A percentile compares a stretch with the other conserved stretches of the same genome.
phyloP scores from a whole-genome alignment of 1,140 invertebrate species.

The Caenorhabditis briggsae region DNA sequence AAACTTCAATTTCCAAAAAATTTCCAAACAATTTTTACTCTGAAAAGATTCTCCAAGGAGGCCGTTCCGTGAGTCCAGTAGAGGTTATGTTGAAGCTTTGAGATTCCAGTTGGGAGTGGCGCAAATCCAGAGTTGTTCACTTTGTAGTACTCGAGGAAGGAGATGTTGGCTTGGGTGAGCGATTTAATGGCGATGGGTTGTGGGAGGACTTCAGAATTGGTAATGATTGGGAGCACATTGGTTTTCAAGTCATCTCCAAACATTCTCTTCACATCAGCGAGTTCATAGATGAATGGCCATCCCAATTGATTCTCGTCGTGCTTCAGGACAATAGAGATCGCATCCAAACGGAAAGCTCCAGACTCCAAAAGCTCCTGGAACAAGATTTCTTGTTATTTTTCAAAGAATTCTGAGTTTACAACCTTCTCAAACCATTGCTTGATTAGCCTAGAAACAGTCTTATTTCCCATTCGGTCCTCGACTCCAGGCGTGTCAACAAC shows the following conservation, averaged over 20 bases:
- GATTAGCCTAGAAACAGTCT: constrained; percentile 59
- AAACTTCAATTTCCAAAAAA: not conserved
- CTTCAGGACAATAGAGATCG: constrained; percentile 61
- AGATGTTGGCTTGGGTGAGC: constrained; percentile 61
- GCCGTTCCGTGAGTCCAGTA: constrained; percentile 61
- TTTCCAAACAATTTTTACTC: constrained; percentile 13
- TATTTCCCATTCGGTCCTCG: constrained; percentile 57
- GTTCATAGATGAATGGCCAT: constrained; percentile 65
- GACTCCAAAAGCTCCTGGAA: constrained; percentile 59
- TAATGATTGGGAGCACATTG: constrained; percentile 64
- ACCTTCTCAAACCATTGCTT: constrained; percentile 64
- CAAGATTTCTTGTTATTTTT: not conserved
- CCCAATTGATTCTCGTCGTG: constrained; percentile 61
- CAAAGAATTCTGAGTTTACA: not conserved
- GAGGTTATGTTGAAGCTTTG: constrained; percentile 63
- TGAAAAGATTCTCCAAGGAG: constrained; percentile 59
- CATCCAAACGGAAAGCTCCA: constrained; percentile 63
- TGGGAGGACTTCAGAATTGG: constrained; percentile 62
- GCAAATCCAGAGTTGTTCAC: constrained; percentile 62
- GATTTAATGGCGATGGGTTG: constrained; percentile 62
- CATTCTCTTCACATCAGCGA: constrained; percentile 64
- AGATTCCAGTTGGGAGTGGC: constrained; percentile 52
- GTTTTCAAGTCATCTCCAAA: constrained; percentile 66
- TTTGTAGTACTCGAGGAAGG: constrained; percentile 66
- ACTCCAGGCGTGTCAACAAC: constrained; percentile 65